Evolutionary conservation across 2,113 vertebrate genomes (phyloP).

Genomic region (Cephalopholis sonnerati): DNA sequence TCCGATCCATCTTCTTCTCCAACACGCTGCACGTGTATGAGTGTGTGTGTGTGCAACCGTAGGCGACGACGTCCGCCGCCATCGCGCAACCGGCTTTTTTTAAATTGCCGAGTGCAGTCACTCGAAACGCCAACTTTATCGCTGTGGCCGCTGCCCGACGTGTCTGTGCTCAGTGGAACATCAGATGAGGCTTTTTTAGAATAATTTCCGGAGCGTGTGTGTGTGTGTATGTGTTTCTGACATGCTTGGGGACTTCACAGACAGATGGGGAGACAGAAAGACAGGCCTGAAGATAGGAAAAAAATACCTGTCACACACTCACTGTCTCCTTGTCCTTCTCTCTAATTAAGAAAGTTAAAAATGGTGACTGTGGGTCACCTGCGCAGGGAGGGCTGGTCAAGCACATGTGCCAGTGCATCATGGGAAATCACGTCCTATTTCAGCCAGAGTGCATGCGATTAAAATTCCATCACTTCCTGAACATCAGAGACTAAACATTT

Average conservation of each 20-base stretch:
- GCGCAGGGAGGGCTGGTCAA: constrained; percentile 16
- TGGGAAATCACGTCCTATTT: constrained; percentile 64
- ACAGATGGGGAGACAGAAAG: constrained; percentile 42
- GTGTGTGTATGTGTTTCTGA: constrained; percentile 19
- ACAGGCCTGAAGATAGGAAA: constrained; percentile 30
- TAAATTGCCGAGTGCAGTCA: constrained; percentile 80
- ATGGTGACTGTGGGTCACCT: constrained; percentile 14
- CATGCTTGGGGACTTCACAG: constrained; percentile 37
- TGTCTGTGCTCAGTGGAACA: constrained; percentile 63
- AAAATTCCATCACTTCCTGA: constrained; percentile 61
- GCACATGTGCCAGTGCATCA: constrained; percentile 41
- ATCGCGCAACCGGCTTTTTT: constrained; percentile 50
- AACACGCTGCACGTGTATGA: constrained; percentile 32
- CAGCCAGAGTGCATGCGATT: constrained; percentile 32
- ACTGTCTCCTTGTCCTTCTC: not conserved
- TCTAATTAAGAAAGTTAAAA: constrained; percentile 39
- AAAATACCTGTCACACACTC: constrained; percentile 31
- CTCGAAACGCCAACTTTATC: constrained; percentile 80
- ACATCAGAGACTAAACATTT: constrained; percentile 70
- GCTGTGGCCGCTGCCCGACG: constrained; percentile 3
- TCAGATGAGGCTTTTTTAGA: constrained; percentile 62
- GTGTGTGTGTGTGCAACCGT: constrained; percentile 42
- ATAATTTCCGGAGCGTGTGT: constrained; percentile 54
- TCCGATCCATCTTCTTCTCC: constrained; percentile 84
- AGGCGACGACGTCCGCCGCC: constrained; percentile 21